Evolutionary conservation across 2,797 vertebrate genomes (phyloP).

Genomic region (Gymnothorax javanicus): DNA sequence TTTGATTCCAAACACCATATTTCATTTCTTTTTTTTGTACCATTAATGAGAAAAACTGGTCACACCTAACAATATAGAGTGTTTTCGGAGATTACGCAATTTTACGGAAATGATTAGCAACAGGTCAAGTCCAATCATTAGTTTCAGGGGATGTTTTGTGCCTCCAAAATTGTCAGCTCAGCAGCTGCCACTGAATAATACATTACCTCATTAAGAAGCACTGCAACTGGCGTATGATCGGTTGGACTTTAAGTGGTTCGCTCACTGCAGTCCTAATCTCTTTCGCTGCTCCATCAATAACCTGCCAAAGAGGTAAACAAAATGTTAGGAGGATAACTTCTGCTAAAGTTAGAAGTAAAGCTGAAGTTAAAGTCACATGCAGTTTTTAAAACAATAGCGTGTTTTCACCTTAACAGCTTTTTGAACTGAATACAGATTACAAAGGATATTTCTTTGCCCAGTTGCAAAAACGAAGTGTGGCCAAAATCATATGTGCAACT

Average conservation of each 20-base stretch:
- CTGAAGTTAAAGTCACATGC: neutral
- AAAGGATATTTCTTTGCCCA: neutral
- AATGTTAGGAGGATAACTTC: neutral
- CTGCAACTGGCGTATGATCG: slow-evolving; percentile 57
- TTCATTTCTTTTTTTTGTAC: too few species aligned
- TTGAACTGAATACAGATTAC: neutral
- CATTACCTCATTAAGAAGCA: slow-evolving; percentile 64
- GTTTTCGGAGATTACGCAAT: too few species aligned
- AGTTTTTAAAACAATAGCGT: neutral
- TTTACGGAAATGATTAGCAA: too few species aligned
- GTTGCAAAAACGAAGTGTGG: neutral
- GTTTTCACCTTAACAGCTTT: neutral
- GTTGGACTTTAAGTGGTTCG: slow-evolving; percentile 46
- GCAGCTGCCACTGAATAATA: neutral
- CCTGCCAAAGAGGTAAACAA: slow-evolving; percentile 48
- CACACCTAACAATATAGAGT: too few species aligned
- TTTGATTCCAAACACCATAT: too few species aligned
- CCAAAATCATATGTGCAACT: neutral
- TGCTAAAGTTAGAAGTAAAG: neutral
- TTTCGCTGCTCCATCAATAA: slow-evolving; percentile 44
- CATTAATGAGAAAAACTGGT: too few species aligned
- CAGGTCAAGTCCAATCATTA: too few species aligned
- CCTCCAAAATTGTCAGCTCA: too few species aligned
- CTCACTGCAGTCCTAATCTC: slow-evolving; percentile 49
- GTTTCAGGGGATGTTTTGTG: too few species aligned